Conservation (phyloP, 2,888 invertebrate species). For the Rhagophthalmus giganteus region DNA sequence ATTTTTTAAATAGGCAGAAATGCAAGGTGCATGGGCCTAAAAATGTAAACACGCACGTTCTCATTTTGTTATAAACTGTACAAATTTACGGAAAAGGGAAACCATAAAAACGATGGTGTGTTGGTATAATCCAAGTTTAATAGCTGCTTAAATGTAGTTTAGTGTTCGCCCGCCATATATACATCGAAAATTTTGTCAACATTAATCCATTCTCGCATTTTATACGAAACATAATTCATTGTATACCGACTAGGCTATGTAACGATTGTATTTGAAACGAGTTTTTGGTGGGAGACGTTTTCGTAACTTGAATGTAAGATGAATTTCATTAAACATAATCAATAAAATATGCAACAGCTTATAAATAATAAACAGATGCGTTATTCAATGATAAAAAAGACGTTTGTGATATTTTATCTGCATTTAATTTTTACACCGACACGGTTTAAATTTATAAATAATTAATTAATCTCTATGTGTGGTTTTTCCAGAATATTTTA, state of each 20-base stretch:
- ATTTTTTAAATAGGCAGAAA: slow-evolving; percentile 12
- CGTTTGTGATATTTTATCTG: slow-evolving; percentile 40
- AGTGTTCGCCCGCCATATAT: slow-evolving; percentile 51
- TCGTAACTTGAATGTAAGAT: too few species aligned
- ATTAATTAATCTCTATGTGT: slow-evolving; percentile 18
- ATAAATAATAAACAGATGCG: slow-evolving; percentile 15
- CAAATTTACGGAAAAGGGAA: slow-evolving; percentile 23
- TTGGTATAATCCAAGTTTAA: slow-evolving; percentile 27
- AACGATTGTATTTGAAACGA: neutral
- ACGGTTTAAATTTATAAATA: slow-evolving; percentile 13
- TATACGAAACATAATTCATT: slow-evolving; percentile 25
- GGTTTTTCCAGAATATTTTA: slow-evolving; percentile 26
- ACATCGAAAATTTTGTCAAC: slow-evolving; percentile 47
- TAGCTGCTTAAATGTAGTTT: slow-evolving; percentile 42
- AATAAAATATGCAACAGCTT: slow-evolving; percentile 16
- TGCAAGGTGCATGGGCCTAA: slow-evolving; percentile 29
- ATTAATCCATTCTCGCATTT: slow-evolving; percentile 26
- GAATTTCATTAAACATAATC: slow-evolving; percentile 10
- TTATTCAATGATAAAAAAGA: slow-evolving; percentile 22
- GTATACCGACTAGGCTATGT: neutral
- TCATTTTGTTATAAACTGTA: slow-evolving; percentile 23
- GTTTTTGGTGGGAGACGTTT: neutral
- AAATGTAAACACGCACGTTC: slow-evolving; percentile 17
- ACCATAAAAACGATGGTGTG: slow-evolving; percentile 36
- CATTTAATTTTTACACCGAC: slow-evolving; percentile 33